phyloP scores from a whole-genome alignment of 2,113 vertebrate genomes.

The Seriola quinqueradiata region DNA sequence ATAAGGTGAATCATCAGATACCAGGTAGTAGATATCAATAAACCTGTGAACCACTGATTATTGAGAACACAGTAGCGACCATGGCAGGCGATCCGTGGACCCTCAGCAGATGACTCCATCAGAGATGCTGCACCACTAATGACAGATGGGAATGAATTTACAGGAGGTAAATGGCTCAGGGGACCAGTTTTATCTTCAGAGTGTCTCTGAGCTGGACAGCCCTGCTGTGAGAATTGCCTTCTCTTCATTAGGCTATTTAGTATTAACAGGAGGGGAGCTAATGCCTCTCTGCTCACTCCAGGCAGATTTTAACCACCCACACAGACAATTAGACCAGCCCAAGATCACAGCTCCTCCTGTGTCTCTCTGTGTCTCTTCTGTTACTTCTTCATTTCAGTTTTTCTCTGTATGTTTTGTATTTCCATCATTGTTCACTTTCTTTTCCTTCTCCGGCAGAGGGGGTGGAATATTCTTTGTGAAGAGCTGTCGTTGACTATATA shows the following conservation, averaged over 20 bases:
- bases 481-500: conserved; percentile 60
- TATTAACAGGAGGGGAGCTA: conserved; percentile 47
- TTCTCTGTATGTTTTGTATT: conserved; percentile 11
- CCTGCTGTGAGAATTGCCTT: conserved; percentile 36
- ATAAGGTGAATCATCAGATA: background rate
- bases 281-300: conserved; percentile 11
- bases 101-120: conserved; percentile 24
- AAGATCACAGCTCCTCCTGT: background rate
- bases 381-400: background rate
- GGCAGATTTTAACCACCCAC: conserved; percentile 29
- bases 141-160: conserved; percentile 38
- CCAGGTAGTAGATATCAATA: background rate
- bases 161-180: conserved; percentile 32
- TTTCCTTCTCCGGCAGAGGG: background rate
- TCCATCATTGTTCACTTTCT: conserved; percentile 20
- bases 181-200: conserved; percentile 28
- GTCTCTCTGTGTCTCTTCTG: conserved; percentile 17
- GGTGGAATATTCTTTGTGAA: conserved; percentile 56
- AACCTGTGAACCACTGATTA: background rate
- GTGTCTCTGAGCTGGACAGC: conserved; percentile 13
- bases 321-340: conserved; percentile 26
- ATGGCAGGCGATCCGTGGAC: background rate
- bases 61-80: background rate
- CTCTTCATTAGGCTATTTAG: conserved; percentile 59
- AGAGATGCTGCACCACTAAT: conserved; percentile 25